These are phyloP conservation scores for Cyanoliseus patagonus DNA, from an alignment of 2,113 vertebrate species.

Conservation along the genomic window DNA sequence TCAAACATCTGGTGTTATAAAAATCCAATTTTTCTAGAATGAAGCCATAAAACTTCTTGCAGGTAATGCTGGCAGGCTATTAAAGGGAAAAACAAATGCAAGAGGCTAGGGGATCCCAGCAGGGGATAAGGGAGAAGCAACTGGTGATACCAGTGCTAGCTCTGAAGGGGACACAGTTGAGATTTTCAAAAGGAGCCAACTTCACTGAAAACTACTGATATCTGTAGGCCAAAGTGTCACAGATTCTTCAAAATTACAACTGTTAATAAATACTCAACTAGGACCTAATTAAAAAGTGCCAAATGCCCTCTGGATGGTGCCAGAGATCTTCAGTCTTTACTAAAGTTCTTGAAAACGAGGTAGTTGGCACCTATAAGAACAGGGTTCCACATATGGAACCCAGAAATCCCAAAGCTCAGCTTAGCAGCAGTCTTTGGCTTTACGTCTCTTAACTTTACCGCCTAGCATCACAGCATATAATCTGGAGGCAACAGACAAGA, in stretches of 20 bases:
- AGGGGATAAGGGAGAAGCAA: fast-evolving
- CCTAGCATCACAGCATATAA: neutral
- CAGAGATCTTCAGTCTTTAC: neutral
- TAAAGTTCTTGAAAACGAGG: neutral
- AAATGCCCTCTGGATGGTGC: neutral
- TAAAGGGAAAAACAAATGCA: neutral
- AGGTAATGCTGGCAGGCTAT: neutral
- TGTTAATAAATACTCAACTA: neutral
- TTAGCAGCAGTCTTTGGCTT: neutral
- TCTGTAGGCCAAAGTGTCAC: neutral
- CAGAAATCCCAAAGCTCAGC: neutral
- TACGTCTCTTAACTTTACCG: neutral
- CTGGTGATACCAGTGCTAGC: neutral
- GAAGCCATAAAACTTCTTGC: neutral
- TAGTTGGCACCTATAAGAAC: neutral
- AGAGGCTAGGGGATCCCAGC: neutral
- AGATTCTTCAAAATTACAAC: neutral
- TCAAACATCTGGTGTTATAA: neutral
- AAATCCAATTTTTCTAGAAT: neutral
- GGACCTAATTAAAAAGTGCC: neutral
- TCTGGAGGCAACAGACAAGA: neutral
- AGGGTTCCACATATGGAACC: neutral
- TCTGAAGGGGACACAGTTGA: neutral
- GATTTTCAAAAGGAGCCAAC: neutral
- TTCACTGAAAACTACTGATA: neutral